Conservation (phyloP, 2,888 invertebrate genomes). For the Atherix ibis region DNA sequence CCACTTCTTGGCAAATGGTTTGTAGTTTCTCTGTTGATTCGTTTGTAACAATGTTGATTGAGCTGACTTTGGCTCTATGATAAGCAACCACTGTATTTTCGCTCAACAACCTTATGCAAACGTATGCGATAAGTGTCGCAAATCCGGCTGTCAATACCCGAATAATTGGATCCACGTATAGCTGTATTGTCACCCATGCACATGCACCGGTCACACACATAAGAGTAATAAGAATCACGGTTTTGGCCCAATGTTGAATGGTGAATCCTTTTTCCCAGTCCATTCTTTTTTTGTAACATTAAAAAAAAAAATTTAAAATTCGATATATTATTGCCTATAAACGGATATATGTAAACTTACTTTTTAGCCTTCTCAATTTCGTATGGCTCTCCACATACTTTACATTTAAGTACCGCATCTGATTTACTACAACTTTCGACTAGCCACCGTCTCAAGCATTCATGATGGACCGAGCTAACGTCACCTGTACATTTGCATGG, state of each 20-base stretch:
- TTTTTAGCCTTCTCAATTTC: slow-evolving; percentile 60
- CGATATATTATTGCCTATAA: no score
- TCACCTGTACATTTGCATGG: slow-evolving; percentile 86
- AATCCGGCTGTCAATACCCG: slow-evolving; percentile 67
- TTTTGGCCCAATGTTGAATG: slow-evolving; percentile 68
- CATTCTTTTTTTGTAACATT: no score
- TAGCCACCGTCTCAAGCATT: slow-evolving; percentile 77
- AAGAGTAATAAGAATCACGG: slow-evolving; percentile 57
- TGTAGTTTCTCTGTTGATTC: slow-evolving; percentile 28
- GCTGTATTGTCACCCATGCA: slow-evolving; percentile 65
- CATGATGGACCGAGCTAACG: slow-evolving; percentile 83
- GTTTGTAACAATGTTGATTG: slow-evolving; percentile 52
- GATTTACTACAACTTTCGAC: slow-evolving; percentile 68
- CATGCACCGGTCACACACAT: slow-evolving; percentile 63
- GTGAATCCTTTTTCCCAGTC: slow-evolving; percentile 77
- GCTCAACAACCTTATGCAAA: slow-evolving; percentile 73
- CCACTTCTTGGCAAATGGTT: slow-evolving; percentile 31
- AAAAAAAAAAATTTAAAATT: no score
- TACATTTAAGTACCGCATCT: slow-evolving; percentile 56
- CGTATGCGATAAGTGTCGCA: slow-evolving; percentile 67
- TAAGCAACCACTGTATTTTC: slow-evolving; percentile 81
- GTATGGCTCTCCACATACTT: slow-evolving; percentile 72
- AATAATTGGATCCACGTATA: slow-evolving; percentile 60
- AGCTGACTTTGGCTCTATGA: slow-evolving; percentile 77
- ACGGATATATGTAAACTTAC: slow-evolving; percentile 32